phyloP scores from a whole-genome alignment of 2,113 vertebrate genomes.

The Typhlomys cinereus region DNA sequence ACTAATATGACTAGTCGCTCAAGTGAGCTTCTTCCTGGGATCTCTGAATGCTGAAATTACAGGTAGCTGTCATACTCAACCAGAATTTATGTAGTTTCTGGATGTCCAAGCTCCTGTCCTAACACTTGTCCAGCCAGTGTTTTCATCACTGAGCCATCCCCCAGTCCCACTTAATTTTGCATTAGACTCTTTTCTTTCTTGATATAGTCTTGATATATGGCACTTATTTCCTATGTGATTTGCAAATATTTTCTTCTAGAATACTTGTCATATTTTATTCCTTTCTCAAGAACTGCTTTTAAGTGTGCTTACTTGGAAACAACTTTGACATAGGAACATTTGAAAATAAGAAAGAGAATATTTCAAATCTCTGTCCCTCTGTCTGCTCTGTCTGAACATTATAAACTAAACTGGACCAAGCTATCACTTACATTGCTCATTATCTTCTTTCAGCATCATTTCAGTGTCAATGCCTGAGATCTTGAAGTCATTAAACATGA shows the following conservation, averaged over 20 bases:
- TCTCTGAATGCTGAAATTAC: too few species aligned
- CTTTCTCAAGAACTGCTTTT: neutral
- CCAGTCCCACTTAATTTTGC: too few species aligned
- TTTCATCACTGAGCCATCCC: too few species aligned
- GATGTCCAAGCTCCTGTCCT: too few species aligned
- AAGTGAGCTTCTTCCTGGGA: too few species aligned
- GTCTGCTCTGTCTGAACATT: neutral
- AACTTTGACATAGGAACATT: neutral
- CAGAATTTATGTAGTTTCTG: too few species aligned
- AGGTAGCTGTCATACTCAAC: too few species aligned
- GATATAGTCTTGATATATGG: neutral
- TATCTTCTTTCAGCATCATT: neutral
- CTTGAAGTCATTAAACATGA: conserved; percentile 40
- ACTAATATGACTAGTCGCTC: too few species aligned
- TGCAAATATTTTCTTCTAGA: neutral
- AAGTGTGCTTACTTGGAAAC: neutral
- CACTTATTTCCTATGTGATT: neutral
- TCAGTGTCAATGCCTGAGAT: neutral
- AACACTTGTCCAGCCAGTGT: too few species aligned
- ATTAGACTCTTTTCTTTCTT: neutral
- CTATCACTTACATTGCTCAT: neutral
- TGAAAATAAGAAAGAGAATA: neutral
- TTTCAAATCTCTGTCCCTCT: neutral
- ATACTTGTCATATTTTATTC: neutral
- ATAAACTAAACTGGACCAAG: neutral